Evolutionary conservation across 2,888 invertebrate genomes (phyloP).

Genomic region (Lepidochrysops patricia): DNA sequence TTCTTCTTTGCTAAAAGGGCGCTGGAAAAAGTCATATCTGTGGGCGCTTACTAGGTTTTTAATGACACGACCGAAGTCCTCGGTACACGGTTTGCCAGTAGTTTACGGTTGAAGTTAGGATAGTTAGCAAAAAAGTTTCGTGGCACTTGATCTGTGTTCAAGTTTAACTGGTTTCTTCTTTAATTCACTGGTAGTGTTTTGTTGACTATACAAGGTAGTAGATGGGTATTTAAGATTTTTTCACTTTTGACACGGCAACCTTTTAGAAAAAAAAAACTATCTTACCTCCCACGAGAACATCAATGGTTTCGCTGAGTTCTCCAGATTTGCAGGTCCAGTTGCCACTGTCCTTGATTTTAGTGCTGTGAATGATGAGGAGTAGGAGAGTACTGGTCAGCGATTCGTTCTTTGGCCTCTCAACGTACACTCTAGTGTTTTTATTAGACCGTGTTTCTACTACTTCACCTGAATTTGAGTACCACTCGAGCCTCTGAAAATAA

Average conservation of each 20-base stretch:
- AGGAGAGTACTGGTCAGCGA: slow-evolving; percentile 32
- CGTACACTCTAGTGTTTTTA: slow-evolving; percentile 44
- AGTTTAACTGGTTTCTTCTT: too few relatives aligned
- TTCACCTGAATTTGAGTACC: slow-evolving; percentile 43
- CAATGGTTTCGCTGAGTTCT: slow-evolving; percentile 41
- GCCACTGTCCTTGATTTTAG: slow-evolving; percentile 47
- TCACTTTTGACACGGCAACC: too few relatives aligned
- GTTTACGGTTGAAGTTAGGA: background rate
- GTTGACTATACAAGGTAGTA: background rate
- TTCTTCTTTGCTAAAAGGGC: background rate
- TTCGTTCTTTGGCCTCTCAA: slow-evolving; percentile 39
- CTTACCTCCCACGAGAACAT: slow-evolving; percentile 56
- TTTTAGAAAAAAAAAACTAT: too few relatives aligned
- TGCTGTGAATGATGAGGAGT: slow-evolving; percentile 47
- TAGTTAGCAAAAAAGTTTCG: background rate
- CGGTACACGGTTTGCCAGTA: background rate
- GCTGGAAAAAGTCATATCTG: background rate
- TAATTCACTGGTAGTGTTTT: too few relatives aligned
- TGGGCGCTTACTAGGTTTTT: background rate
- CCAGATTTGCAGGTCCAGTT: slow-evolving; percentile 64
- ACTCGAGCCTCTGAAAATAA: slow-evolving; percentile 48
- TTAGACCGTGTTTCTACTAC: slow-evolving; percentile 38
- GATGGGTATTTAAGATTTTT: too few relatives aligned
- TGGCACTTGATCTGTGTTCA: too few relatives aligned
- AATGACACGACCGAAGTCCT: background rate